Percentiles rank a stretch among this genome's conserved stretches.
phyloP scores from a whole-genome alignment of 2,888 invertebrate species.

The Microctonus brassicae region DNA sequence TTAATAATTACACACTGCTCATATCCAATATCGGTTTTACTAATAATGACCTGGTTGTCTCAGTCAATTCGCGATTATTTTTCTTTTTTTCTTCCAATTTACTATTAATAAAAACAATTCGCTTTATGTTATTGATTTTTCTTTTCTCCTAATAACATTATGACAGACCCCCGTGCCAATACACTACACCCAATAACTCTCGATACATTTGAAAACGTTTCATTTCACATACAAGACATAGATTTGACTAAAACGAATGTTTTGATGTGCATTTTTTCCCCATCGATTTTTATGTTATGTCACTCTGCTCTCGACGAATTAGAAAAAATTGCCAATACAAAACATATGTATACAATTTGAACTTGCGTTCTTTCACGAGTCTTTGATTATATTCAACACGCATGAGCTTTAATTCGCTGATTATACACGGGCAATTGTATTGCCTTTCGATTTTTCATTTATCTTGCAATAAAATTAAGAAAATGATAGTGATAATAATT shows the following conservation, averaged over 20 bases:
- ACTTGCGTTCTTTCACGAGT: constrained; percentile 36
- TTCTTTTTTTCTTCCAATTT: too few relatives aligned
- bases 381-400: constrained; percentile 22
- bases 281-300: neutral
- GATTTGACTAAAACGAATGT: constrained; percentile 37
- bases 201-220: constrained; percentile 41
- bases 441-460: neutral
- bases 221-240: constrained; percentile 41
- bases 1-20: neutral
- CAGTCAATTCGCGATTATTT: neutral
- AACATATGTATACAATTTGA: constrained; percentile 33
- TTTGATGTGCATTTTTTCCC: neutral
- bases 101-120: constrained; percentile 1
- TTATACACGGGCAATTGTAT: constrained; percentile 58
- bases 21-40: neutral
- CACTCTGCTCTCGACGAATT: neutral
- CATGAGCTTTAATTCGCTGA: constrained; percentile 49
- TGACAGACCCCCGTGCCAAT: constrained; percentile 42
- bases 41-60: neutral
- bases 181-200: constrained; percentile 29
- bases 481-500: constrained; percentile 40
- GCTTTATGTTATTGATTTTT: constrained; percentile 19
- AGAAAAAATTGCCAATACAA: neutral
- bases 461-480: constrained; percentile 41
- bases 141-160: constrained; percentile 17